Percentiles rank a stretch among this genome's conserved stretches.
phyloP scores from a whole-genome alignment of 2,888 invertebrate species.

The Calliphora vomitoria region DNA sequence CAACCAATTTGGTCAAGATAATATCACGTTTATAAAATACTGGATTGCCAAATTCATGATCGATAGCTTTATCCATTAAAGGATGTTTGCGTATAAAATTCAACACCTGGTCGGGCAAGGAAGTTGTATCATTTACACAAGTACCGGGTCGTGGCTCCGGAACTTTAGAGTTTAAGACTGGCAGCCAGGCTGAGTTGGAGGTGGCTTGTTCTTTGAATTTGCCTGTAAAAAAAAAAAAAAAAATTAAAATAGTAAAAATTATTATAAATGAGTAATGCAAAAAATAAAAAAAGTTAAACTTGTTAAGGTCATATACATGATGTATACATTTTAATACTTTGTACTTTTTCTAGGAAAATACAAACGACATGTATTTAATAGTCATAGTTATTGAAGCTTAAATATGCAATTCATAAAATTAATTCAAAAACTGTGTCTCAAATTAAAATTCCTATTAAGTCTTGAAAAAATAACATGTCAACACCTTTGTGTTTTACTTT shows the following conservation, averaged over 20 bases:
- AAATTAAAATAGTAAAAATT: conserved; percentile 7
- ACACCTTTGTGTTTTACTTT: conserved; percentile 41
- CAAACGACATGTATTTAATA: no score
- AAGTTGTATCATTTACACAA: conserved; percentile 96
- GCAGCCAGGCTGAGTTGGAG: conserved; percentile 97
- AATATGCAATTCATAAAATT: conserved; percentile 32
- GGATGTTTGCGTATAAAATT: conserved; percentile 99
- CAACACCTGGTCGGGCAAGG: conserved; percentile 95
- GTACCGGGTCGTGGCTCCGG: conserved; percentile 97
- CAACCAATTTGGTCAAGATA: conserved; percentile 95
- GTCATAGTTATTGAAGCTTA: background rate
- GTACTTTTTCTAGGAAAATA: no score
- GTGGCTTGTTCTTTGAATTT: conserved; percentile 97
- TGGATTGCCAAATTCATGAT: conserved; percentile 96
- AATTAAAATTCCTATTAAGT: background rate
- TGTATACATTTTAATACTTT: no score
- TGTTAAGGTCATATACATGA: no score
- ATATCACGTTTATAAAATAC: conserved; percentile 96
- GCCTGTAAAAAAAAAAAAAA: conserved; percentile 78
- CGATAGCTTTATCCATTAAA: conserved; percentile 98
- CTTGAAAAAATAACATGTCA: conserved; percentile 47
- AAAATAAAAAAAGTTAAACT: background rate
- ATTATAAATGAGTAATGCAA: background rate
- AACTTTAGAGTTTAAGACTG: conserved; percentile 95
- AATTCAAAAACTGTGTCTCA: conserved; percentile 1